Base-by-base conservation (phyloP, 1,140 invertebrate genomes). In the Hycleus phaleratus region DNA sequence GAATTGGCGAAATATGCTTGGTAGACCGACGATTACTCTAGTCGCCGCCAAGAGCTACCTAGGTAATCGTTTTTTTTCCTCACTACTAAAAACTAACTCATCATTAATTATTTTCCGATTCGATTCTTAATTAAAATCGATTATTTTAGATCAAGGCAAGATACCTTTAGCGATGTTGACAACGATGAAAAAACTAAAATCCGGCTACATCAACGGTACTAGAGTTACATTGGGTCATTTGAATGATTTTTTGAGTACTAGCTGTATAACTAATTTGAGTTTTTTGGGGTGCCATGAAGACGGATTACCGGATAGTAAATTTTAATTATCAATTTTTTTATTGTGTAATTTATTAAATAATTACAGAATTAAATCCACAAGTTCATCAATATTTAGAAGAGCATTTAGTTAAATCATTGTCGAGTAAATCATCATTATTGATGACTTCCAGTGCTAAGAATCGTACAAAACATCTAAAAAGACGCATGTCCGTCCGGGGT, bases 131-230 rank as follows among this genome's bases (percentile, higher is more conserved):
- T 39, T 7, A 7, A 10, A 39, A 12, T 25, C n/a, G n/a, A 39
- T 24, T 50, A 38, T 82, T 84, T 61, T 75, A 96, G 94, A 97
- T 79, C 85, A 95, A 76, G 90, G 90, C 49, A 90, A 87, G 74
- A 87, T 96, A 51, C 94, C 93, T 4, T 79, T 91, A 68, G 91
- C 95, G 0, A 92, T 99, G 84, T 87, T 97, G 63, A 95, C 93
- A 11, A 98, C 95, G 3, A 94, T 99, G 80, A 95, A 97, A 71
- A 99, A 99, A 76, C 77, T 99, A 2, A 96, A 97, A 75, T 97
- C 94, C 64, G 97, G 97, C 25, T 99, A 99, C 71, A 96, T 98
- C 44, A 97, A 97, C 74, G 97, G 95, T 26, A 97, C 96, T 11
- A 86, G 95, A 72, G 94, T 97, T 0, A 93, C 93, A 55, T 75